Percentiles rank a stretch among this genome's conserved stretches.
Evolutionary conservation across 2,113 vertebrate species (phyloP).

Genomic region (Psittacula cyanocephala): DNA sequence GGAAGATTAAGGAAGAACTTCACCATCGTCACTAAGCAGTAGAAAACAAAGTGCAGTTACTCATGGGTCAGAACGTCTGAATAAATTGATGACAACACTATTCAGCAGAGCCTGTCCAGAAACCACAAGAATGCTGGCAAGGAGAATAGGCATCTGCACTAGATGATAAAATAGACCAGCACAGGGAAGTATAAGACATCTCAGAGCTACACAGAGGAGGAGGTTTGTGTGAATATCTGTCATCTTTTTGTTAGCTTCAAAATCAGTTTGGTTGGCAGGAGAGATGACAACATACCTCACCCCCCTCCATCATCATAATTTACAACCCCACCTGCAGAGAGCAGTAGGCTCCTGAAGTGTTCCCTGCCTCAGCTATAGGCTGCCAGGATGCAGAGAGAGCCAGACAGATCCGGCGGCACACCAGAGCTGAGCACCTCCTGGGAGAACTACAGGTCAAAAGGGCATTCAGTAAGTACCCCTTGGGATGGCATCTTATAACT

Average conservation of each 20-base stretch:
- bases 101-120: background rate
- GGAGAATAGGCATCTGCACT: background rate
- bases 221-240: background rate
- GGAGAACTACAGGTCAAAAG: background rate
- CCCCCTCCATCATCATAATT: background rate
- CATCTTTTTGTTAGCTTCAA: background rate
- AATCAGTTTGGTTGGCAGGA: background rate
- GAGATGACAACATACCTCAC: background rate
- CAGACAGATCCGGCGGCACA: background rate
- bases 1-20: background rate
- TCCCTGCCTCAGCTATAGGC: background rate
- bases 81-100: background rate
- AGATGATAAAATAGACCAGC: background rate
- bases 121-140: background rate
- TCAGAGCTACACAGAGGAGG: background rate
- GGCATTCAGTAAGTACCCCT: background rate
- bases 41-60: background rate
- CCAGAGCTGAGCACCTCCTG: background rate
- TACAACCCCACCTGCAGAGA: background rate
- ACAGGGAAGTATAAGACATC: background rate
- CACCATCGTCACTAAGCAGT: background rate
- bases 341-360: background rate
- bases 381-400: background rate
- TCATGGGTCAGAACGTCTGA: background rate
- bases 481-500: background rate